A percentile compares a stretch with the other conserved stretches of the same genome.
These are phyloP conservation scores for Philopedon plagiatum DNA, from an alignment of 2,888 invertebrate species.

Conservation along the genomic window DNA sequence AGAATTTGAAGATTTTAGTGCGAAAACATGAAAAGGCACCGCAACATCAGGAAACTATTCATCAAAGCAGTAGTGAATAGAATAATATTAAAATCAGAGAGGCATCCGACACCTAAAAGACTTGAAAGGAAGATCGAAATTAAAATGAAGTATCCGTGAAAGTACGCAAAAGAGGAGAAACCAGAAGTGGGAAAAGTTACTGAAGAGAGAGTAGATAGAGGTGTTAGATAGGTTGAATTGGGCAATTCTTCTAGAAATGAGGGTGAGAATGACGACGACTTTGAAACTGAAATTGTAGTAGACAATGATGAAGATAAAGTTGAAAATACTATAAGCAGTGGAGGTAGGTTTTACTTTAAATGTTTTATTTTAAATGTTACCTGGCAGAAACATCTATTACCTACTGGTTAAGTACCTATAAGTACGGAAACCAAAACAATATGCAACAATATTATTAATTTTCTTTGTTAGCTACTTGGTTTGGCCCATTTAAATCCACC, in stretches of 20 bases:
- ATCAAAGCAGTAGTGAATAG: no score
- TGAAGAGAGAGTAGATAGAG: constrained; percentile 21
- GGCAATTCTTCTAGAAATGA: constrained; percentile 36
- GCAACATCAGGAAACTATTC: no score
- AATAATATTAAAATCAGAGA: constrained; percentile 49
- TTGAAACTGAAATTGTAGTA: constrained; percentile 58
- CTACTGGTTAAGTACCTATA: no score
- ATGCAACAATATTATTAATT: no score
- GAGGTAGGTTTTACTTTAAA: constrained; percentile 53
- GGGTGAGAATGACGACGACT: constrained; percentile 47
- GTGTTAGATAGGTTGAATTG: constrained; percentile 47
- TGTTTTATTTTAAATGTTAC: no score
- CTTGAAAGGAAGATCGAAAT: constrained; percentile 65
- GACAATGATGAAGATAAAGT: constrained; percentile 60
- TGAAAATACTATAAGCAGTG: constrained; percentile 52
- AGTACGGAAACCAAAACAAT: no score
- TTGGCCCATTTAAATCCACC: no score
- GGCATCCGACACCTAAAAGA: constrained; percentile 48
- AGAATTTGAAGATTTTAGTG: no score
- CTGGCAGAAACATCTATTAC: no score
- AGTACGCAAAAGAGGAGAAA: constrained; percentile 59
- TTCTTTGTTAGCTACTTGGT: no score
- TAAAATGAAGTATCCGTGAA: constrained; percentile 65
- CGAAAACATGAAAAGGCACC: no score
- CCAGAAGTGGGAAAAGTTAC: constrained; percentile 38